phyloP scores from a whole-genome alignment of 64 coral and sea anemone species.

The Hydrozoanthus tunicans region DNA sequence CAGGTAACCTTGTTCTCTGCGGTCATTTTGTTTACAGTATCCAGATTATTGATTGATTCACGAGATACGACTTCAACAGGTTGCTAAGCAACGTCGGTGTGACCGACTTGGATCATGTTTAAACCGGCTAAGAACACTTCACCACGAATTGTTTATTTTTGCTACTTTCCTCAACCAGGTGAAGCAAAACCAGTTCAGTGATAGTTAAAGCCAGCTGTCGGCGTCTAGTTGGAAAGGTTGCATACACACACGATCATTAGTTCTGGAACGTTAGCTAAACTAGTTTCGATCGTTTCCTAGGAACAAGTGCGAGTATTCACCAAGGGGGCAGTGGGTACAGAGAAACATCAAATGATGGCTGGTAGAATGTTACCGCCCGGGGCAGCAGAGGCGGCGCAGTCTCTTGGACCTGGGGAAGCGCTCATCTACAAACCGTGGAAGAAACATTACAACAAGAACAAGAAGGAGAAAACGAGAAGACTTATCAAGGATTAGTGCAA shows the following conservation, averaged over 20 bases:
- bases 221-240: no score
- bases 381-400: slow-evolving; percentile 16
- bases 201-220: no score
- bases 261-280: background rate
- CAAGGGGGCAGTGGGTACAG: slow-evolving; percentile 18
- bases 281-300: background rate
- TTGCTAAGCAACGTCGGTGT: no score
- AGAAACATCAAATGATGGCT: slow-evolving; percentile 46
- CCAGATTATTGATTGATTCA: no score
- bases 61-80: no score
- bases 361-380: slow-evolving; percentile 28
- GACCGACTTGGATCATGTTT: no score
- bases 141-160: no score
- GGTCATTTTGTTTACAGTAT: no score
- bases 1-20: slow-evolving; percentile 29
- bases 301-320: slow-evolving; percentile 61
- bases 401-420: background rate
- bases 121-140: no score
- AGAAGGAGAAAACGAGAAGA: slow-evolving; percentile 86
- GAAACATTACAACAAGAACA: slow-evolving; percentile 93
- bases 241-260: background rate
- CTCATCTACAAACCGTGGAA: slow-evolving; percentile 91
- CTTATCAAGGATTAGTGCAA: slow-evolving; percentile 66
- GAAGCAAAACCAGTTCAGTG: no score
- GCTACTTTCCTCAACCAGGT: no score